Evolutionary conservation across 2,888 invertebrate species (phyloP), one percentile per base, ranked within the genome.

Genomic region (Archaeoteleia sp.): DNA sequence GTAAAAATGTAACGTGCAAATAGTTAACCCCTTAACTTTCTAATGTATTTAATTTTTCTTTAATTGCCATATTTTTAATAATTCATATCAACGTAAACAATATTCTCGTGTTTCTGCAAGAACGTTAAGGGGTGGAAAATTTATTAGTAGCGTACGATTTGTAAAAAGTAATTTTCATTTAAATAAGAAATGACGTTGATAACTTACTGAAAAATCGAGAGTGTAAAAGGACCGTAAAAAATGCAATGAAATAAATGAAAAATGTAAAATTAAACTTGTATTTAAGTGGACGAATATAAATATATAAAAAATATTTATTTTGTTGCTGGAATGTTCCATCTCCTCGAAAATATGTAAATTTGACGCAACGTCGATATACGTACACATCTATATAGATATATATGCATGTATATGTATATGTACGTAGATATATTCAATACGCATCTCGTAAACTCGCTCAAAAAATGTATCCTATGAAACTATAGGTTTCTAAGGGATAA

Each of bases 361-460:
- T 5, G 2, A 10, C 7, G 23, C 4, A 5, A 35, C 15, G 8
- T 35, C 8, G 6, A 35, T 35, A 46, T 39, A 39, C 14, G n/a
- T 34, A 7, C 1, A 48, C 25, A 12, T 35, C 7, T 9, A 35
- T 48, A 8, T 48, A 9, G n/a, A 51, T 51, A 30, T 40, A 51
- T 37, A 40, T 10, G n/a, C n/a, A 53, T 54, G 23, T 8, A 23
- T 27, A 13, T 5, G 15, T 6, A 17, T 34, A 27, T 29, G 27
- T 43, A 23, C 37, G 27, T 20, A 40, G n/a, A n/a, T n/a, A n/a
- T 32, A 32, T 51, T 51, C 53, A 46, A 53, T 61, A 55, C 48
- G 15, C 49, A 51, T 70, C 63, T 70, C 63, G 55, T 53, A 23
- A 32, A 32, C 57, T 67, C 70, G 61, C 54, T 65, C 51, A 27